Evolutionary conservation across 2,113 vertebrate species (phyloP).

Genomic region (Emydura subglobosa): DNA sequence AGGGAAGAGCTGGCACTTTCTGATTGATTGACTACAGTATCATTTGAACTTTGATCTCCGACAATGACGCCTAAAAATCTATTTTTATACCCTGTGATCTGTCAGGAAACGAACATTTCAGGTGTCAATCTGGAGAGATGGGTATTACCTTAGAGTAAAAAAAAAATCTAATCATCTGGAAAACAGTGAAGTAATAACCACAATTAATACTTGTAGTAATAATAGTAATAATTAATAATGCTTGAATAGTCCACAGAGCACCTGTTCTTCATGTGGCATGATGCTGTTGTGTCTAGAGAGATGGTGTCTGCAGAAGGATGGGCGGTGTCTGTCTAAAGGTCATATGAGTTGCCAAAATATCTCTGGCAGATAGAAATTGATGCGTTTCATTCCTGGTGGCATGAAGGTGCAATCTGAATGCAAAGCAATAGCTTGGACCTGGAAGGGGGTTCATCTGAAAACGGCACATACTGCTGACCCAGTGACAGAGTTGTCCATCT

Average conservation of each 20-base stretch:
- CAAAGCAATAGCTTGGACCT: neutral
- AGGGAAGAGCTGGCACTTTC: neutral
- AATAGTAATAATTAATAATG: neutral
- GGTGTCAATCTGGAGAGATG: neutral
- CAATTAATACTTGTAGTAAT: neutral
- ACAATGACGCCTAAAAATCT: neutral
- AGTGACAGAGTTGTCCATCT: neutral
- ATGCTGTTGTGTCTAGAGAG: neutral
- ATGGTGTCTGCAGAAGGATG: neutral
- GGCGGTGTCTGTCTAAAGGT: fast-evolving
- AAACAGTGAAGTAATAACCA: fast-evolving
- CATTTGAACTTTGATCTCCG: neutral
- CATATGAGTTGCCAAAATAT: neutral
- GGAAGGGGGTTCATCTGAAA: neutral
- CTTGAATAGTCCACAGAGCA: neutral
- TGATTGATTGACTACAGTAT: fast-evolving
- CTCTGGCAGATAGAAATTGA: neutral
- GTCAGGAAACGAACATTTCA: neutral
- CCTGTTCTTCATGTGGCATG: neutral
- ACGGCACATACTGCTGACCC: neutral
- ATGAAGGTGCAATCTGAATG: neutral
- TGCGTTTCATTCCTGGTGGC: neutral
- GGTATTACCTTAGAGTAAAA: neutral
- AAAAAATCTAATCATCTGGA: neutral
- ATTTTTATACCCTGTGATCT: neutral